Evolutionary conservation across 2,888 invertebrate species (phyloP).

Genomic region (Mylabris sibirica): DNA sequence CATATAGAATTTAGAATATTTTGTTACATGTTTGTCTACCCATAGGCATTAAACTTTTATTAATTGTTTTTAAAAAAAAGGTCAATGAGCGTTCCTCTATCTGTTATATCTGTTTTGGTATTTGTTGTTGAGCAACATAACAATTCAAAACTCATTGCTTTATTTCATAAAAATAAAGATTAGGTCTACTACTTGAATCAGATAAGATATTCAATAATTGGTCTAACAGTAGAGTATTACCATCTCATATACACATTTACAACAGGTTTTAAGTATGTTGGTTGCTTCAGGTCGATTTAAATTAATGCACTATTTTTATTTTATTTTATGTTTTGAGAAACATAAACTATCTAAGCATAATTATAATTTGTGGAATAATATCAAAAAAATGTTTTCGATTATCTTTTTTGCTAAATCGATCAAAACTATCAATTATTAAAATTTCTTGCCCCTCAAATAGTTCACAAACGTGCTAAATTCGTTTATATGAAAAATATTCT

Average conservation of each 20-base stretch:
- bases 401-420: not conserved
- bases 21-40: not conserved
- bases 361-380: constrained; percentile 33
- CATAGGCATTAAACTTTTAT: not conserved
- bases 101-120: not conserved
- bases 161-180: constrained; percentile 24
- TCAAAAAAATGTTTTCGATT: constrained; percentile 13
- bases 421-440: not conserved
- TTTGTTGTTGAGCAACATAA: not conserved
- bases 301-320: constrained; percentile 38
- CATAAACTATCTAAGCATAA: constrained; percentile 15
- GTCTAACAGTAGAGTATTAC: constrained; percentile 49
- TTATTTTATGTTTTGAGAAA: not conserved
- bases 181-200: constrained; percentile 40
- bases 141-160: constrained; percentile 25
- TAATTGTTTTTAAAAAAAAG: constrained; percentile 5
- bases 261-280: constrained; percentile 37
- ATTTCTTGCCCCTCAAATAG: not conserved
- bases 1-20: constrained; percentile 1
- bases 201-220: constrained; percentile 53
- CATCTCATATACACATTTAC: constrained; percentile 25
- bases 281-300: constrained; percentile 40
- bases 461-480: not conserved
- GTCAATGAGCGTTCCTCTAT: constrained; percentile 3
- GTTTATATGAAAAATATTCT: not conserved